Base-by-base conservation (phyloP, 2,888 invertebrate species). In the Bimastos eiseni region DNA sequence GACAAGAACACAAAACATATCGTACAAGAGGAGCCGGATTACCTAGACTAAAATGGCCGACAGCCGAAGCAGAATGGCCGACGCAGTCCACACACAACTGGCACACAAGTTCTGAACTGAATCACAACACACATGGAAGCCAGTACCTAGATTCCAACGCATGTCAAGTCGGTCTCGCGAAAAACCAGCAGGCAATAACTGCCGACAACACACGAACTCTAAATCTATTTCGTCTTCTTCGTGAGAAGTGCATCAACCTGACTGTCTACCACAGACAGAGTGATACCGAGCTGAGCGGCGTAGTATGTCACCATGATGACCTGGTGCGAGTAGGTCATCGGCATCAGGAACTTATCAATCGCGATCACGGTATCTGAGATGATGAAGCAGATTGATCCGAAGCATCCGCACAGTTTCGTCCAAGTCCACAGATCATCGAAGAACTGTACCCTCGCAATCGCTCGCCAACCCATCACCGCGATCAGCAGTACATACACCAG, bases 221-320 rank as follows among this genome's bases (percentile, higher is more conserved):
- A n/a, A n/a, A 44, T 30, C 55, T 70, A 70, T 70, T 70, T 70
- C 70, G 30, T 70, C 24, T 49, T 49, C n/a, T 55, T 55, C 34
- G 19, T 34, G 41, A 90, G 83, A n/a, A 90, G 83, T 1, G 90
- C 90, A 24, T 95, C 95, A 13, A 94, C 94, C 86, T 94, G 95
- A 90, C 94, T 94, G 93, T 95, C 95, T 1, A 95, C 95, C 0
- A 95, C 95, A 0, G 98, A 98, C 89, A 98, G 95, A 30, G 98
- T 96, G 93, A 98, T 97, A 90, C 97, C 97, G 92, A 98, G 96
- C 96, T 98, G 98, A 34, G 97, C 98, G 92, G 97, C 96, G 95
- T 98, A 98, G 95, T 98, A 98, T 0, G 98, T 97, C 21, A 96
- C 95, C 98, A 98, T 98, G 92, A 98, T 97, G 92, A 97, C 95